These are phyloP conservation scores for Callyntrura sp. DNA, from an alignment of 2,888 invertebrate genomes.

Conservation along the genomic window DNA sequence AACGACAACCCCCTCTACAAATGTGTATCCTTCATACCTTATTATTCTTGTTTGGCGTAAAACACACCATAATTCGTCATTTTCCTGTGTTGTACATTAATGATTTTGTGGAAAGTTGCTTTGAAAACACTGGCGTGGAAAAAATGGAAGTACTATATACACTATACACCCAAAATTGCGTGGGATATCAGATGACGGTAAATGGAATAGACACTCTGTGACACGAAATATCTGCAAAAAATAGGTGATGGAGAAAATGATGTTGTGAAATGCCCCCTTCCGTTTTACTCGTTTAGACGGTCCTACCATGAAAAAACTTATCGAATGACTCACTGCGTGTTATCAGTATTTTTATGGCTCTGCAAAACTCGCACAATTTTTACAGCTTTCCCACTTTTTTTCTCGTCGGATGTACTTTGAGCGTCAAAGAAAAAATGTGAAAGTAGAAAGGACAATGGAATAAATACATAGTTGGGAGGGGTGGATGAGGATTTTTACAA, in stretches of 20 bases:
- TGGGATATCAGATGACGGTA: not conserved
- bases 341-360: not conserved
- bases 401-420: too few relatives aligned
- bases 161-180: not conserved
- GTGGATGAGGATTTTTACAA: slow-evolving; percentile 7
- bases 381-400: not conserved
- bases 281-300: not conserved
- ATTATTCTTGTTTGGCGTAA: slow-evolving; percentile 18
- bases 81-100: too few relatives aligned
- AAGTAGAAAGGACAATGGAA: not conserved
- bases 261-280: not conserved
- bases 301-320: not conserved
- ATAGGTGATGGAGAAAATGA: slow-evolving; percentile 7
- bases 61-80: not conserved
- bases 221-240: slow-evolving; percentile 19
- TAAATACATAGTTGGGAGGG: too few relatives aligned
- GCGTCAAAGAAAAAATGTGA: not conserved
- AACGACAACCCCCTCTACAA: not conserved
- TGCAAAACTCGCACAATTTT: not conserved
- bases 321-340: not conserved
- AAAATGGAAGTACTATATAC: not conserved
- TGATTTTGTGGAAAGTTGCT: not conserved
- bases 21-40: not conserved
- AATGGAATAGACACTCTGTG: not conserved
- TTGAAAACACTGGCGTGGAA: not conserved